Base-by-base conservation (phyloP, 2,113 vertebrate species). In the Myotis brandtii region DNA sequence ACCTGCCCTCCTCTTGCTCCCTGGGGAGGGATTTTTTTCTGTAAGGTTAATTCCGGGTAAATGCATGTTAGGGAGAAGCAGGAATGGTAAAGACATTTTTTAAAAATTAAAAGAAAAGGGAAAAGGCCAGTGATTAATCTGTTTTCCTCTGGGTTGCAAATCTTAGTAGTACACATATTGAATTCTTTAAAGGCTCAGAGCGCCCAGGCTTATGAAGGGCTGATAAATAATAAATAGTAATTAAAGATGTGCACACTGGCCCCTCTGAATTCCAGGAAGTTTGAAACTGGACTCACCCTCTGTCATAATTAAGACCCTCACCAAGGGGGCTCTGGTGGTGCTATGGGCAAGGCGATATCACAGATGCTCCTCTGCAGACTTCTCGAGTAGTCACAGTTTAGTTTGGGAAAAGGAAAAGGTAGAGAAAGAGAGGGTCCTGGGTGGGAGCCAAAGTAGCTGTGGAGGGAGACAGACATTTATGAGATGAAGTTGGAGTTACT, bases 181-280 rank as follows among this genome's bases (percentile, higher is more conserved):
- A 88, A 94, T 84, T 91, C 91, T 97, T 95, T 94, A 87, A 94
- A 94, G 96, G 48, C 70, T 48, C 6, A 6, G 83, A 96, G 64
- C n/a, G 86, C 17, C 52, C n/a, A 88, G 76, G 59, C 72, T 94
- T 23, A 10, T 50, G 96, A 91, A 96, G 83, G 85, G 76, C 86
- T 96, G 88, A 95, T 88, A 97, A 97, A 96, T 94, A 97, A 96
- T 73, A 97, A 96, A 86, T 81, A 92, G 92, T 82, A 96, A 97
- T 97, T 98, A 96, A 97, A 97, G 90, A 91, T 59, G 69, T 86
- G 43, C 27, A 13, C 27, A 20, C 67, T 7, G 48, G 23, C 52
- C 1, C 12, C 88, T 98, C 21, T 17, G 83, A 97, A 96, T 85
- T 93, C 95, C 94, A 95, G 93, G 90, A 91, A 92, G 83, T 95